Evolutionary conservation across 1,140 invertebrate species (phyloP).

Genomic region (Drosophila athabasca): DNA sequence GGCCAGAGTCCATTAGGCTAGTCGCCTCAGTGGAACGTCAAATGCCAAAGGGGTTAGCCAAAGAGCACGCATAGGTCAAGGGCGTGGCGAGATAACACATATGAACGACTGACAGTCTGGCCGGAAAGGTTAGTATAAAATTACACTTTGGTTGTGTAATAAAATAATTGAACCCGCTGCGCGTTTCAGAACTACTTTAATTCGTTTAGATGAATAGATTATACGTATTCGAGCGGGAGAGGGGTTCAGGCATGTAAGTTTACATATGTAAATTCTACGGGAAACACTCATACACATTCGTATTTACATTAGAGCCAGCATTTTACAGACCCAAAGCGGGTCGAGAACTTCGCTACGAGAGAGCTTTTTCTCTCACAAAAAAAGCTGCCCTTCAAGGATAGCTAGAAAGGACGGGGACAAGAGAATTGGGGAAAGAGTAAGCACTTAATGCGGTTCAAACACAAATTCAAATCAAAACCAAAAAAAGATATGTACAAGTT

Average conservation of each 20-base stretch:
- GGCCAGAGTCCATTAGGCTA: conserved; percentile 45
- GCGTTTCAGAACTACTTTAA: too few relatives aligned
- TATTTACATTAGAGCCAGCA: not conserved
- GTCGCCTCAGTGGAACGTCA: conserved; percentile 17
- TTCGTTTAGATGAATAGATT: too few relatives aligned
- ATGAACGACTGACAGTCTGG: not conserved
- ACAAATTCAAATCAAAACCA: conserved; percentile 5
- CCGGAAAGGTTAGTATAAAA: conserved; percentile 20
- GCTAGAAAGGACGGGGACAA: not conserved
- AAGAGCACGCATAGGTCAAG: conserved; percentile 39
- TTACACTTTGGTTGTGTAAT: too few relatives aligned
- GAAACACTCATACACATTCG: too few relatives aligned
- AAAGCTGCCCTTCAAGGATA: conserved; percentile 7
- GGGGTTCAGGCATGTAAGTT: too few relatives aligned
- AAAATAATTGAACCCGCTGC: too few relatives aligned
- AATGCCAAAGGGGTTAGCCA: conserved; percentile 34
- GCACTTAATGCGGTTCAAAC: not conserved
- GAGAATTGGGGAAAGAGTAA: too few relatives aligned
- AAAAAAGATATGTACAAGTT: not conserved
- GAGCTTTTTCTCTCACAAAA: conserved; percentile 2
- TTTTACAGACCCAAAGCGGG: conserved; percentile 1
- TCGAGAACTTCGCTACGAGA: conserved; percentile 1
- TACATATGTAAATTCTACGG: too few relatives aligned
- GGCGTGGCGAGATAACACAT: not conserved
- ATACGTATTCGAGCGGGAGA: too few relatives aligned